Percentiles rank a stretch among this genome's conserved stretches.
phyloP scores from a whole-genome alignment of 2,797 vertebrate genomes.

The Cyprinella venusta region DNA sequence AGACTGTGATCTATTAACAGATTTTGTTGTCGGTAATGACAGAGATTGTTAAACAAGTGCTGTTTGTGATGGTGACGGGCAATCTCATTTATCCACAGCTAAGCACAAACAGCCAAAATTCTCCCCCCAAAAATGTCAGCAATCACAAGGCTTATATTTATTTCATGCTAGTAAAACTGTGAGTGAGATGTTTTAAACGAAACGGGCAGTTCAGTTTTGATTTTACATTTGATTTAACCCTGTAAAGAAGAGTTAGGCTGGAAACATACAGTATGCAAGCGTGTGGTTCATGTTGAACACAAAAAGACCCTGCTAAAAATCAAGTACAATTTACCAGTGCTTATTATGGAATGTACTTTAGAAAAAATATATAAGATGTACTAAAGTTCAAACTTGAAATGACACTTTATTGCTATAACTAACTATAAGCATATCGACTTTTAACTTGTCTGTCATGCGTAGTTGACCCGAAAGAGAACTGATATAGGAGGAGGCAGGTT shows the following conservation, averaged over 20 bases:
- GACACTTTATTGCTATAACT: neutral
- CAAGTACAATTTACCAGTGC: neutral
- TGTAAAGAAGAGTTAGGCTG: neutral
- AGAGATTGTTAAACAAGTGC: conserved; percentile 16
- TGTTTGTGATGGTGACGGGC: neutral
- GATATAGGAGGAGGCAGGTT: neutral
- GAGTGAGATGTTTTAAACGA: neutral
- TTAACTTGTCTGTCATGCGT: neutral
- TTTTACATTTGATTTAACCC: neutral
- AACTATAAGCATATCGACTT: too few species aligned
- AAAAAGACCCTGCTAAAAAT: neutral
- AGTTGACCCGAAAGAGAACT: neutral
- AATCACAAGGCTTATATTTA: conserved; percentile 1
- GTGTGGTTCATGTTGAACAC: neutral
- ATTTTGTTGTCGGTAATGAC: neutral
- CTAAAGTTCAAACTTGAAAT: neutral
- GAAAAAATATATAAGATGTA: neutral
- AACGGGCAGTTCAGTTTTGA: neutral
- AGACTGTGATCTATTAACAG: neutral
- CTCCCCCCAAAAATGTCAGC: neutral
- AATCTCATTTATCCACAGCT: neutral
- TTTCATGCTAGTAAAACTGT: neutral
- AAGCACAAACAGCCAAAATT: too few species aligned
- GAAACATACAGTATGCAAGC: neutral
- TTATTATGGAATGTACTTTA: neutral